Conservation (phyloP, 2,888 invertebrate species). For the Campoletis raptor region DNA sequence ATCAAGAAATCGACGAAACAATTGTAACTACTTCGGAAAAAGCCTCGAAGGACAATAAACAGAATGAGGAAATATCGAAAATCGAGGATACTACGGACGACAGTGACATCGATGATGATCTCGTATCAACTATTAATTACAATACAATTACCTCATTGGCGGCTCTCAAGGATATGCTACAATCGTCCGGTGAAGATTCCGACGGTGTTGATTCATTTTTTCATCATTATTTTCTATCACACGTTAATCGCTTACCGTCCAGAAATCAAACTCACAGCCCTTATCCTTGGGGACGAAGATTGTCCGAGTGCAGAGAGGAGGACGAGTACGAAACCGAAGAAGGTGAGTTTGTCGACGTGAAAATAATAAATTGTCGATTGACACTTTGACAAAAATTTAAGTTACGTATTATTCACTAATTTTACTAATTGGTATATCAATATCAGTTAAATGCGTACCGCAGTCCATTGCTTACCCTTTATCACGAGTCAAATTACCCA, state of each 20-base stretch:
- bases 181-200: conserved; percentile 87
- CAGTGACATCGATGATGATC: conserved; percentile 88
- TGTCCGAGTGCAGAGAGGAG: conserved; percentile 94
- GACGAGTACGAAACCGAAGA: conserved; percentile 90
- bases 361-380: neutral
- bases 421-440: no score
- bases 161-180: conserved; percentile 89
- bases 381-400: neutral
- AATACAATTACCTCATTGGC: conserved; percentile 90
- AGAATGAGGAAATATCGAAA: conserved; percentile 71
- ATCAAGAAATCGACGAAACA: conserved; percentile 66
- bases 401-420: no score
- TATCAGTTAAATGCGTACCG: no score
- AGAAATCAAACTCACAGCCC: conserved; percentile 86
- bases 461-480: no score
- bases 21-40: neutral
- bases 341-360: conserved; percentile 73
- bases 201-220: conserved; percentile 88
- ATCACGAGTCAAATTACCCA: no score
- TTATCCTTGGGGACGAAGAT: conserved; percentile 86
- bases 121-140: conserved; percentile 89
- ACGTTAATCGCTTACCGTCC: conserved; percentile 90
- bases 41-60: conserved; percentile 25
- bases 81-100: conserved; percentile 84
- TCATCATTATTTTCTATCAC: conserved; percentile 91